Evolutionary conservation across 2,888 invertebrate species (phyloP).

Genomic region (Trachelus stipa): DNA sequence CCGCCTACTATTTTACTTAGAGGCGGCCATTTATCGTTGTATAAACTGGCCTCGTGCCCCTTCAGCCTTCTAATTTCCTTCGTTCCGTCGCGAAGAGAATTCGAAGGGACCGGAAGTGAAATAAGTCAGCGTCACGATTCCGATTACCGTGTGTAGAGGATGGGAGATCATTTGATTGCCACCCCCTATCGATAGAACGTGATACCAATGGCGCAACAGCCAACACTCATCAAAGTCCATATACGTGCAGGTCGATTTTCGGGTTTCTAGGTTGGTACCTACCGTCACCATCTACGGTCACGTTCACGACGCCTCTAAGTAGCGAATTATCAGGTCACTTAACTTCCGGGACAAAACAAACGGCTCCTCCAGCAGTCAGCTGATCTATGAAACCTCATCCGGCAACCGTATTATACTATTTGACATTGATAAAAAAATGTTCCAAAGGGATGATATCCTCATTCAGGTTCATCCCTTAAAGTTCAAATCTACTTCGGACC

Average conservation of each 20-base stretch:
- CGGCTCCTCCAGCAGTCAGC: not conserved
- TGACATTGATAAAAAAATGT: not conserved
- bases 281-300: not conserved
- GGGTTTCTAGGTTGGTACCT: not conserved
- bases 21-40: constrained; percentile 3
- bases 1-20: constrained; percentile 5
- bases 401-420: not conserved
- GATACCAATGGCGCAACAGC: not conserved
- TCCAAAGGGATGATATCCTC: not conserved
- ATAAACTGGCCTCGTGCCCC: constrained; percentile 4
- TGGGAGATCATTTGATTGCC: not conserved
- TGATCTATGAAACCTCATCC: not conserved
- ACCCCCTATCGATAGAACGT: not conserved
- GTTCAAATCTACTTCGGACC: not conserved
- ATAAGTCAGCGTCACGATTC: not conserved
- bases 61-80: not conserved
- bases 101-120: not conserved
- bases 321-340: not conserved
- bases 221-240: not conserved
- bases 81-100: not conserved
- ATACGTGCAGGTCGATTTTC: not conserved
- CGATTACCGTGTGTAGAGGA: not conserved
- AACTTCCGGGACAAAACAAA: not conserved
- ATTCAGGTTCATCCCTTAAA: not conserved
- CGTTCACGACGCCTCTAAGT: not conserved